Evolutionary conservation across 1,140 invertebrate genomes (phyloP), one percentile per base, ranked within the genome.

Genomic region (Drosophila malerkotliana): DNA sequence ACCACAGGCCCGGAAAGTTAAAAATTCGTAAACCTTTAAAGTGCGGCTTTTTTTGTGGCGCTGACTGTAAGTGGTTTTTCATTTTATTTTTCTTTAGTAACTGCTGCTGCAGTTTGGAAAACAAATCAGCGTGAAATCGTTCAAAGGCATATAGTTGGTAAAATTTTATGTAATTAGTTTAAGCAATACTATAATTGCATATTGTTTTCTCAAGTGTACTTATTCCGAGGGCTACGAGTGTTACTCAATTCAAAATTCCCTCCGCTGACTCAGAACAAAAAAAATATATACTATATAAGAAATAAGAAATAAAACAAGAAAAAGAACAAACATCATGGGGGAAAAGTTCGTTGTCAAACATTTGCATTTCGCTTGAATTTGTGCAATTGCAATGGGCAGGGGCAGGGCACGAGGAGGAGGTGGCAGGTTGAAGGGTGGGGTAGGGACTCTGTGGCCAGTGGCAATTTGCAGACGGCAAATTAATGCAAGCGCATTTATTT

Each of bases 351-450:
- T 78, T 82, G 82, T 82, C 78, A 88, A 87, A 87, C 83, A 87
- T 87, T 87, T 87, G 83, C 82, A 87, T 87, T 85, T 87, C 83
- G 78, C 83, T 82, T 88, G 83, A 87, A 87, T 87, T 87, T 87
- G 67, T 71, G 73, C 79, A 76, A 85, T 85, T 85, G 81, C 81
- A 87, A 64, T 14, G 10, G 41, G 41, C 41, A 7, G 34, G 9
- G 34, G 8, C 8, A 12, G 34, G n/a, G n/a, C 41, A 14, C 18
- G 41, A 0, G 14, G 10, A 12, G 39, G 5, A 41, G 39, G 12
- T 14, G n/a, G 32, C 73, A 73, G 59, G 47, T 52, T 41, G 47
- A 26, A 15, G 44, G 18, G 18, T 18, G 18, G 18, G 18, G 18
- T 18, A 18, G 18, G 48, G 58, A 59, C 37, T 55, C 37, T 55